Evolutionary conservation across 1,140 invertebrate species (phyloP), one percentile per base, ranked within the genome.

Genomic region (Sesamia nonagrioides): DNA sequence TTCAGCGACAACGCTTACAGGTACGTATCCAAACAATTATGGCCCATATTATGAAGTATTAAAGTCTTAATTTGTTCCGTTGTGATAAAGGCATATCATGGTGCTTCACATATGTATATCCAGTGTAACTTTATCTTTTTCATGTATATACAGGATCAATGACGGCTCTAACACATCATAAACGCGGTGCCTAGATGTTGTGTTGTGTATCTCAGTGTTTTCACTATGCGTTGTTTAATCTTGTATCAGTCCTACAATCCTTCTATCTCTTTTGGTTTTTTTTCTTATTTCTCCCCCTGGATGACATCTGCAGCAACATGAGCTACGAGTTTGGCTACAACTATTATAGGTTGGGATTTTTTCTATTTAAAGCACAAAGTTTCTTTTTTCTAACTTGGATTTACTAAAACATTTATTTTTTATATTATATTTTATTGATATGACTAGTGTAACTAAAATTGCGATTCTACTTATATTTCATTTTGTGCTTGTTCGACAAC

Each of bases 1-100:
- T 97, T 97, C 86, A 97, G 96, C 82, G 97, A 98, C 94, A 96
- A 97, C 85, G 97, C 96, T 86, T 98, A 98, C 92, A 96, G 97
- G 97, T 97, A 89, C 13, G 11, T 17, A 2, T 27, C 9, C 35
- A 18, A 21, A 15, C 27, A 54, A 6, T 72, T 37, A 7, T 11
- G 18, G 48, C 54, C 52, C 21, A 18, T n/a, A 17, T 63, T 40
- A 63, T 63, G 42, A 33, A 9, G 40, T 48, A 13, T 18, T 63
- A 15, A 13, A 45, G 11, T 3, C 42, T 13, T 13, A 4, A n/a
- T 11, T 50, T n/a, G 11, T 6, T 5, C 15, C 11, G 9, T 4
- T 13, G 11, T 13, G 11, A 45, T 0, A 45, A 9, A 40, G 9
- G 1, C 1, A 45, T 11, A 45, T n/a, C n/a, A n/a, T 45, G 42